Conservation (phyloP, 1,140 invertebrate species). For the Achatina immaculata region DNA sequence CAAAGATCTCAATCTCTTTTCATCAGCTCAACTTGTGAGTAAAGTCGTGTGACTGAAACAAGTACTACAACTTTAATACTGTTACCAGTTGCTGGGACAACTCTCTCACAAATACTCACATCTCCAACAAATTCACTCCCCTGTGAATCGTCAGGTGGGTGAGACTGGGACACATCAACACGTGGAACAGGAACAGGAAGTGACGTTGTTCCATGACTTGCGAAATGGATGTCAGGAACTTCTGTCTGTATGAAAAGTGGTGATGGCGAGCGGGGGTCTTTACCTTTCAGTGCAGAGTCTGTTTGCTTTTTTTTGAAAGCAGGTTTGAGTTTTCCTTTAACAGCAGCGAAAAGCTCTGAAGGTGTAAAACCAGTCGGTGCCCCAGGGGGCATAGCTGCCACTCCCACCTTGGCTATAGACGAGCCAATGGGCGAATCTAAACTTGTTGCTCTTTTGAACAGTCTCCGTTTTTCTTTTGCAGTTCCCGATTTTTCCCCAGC, state of each 20-base stretch:
- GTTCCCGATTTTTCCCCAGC: slow-evolving; percentile 38
- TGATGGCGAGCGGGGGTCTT: slow-evolving; percentile 21
- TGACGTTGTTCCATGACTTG: not conserved
- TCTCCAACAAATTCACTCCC: not conserved
- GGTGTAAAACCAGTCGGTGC: slow-evolving; percentile 46
- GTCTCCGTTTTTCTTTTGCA: slow-evolving; percentile 49
- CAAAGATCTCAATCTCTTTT: no score
- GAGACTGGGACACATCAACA: not conserved
- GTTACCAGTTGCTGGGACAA: no score
- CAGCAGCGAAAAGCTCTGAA: slow-evolving; percentile 45
- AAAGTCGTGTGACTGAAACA: no score
- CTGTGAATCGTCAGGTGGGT: not conserved
- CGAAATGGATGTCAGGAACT: slow-evolving; percentile 35
- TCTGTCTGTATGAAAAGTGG: slow-evolving; percentile 38
- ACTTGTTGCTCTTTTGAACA: slow-evolving; percentile 51
- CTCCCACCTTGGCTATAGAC: slow-evolving; percentile 44
- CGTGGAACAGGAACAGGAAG: slow-evolving; percentile 24
- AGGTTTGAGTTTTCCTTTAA: slow-evolving; percentile 48
- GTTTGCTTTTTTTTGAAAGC: slow-evolving; percentile 33
- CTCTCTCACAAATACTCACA: no score
- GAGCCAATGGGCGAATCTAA: slow-evolving; percentile 44
- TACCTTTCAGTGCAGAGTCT: not conserved
- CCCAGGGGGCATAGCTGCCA: slow-evolving; percentile 41
- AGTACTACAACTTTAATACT: no score
- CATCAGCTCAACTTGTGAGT: no score